Evolutionary conservation across 2,888 invertebrate species (phyloP).

Genomic region (Saturnia japonica): DNA sequence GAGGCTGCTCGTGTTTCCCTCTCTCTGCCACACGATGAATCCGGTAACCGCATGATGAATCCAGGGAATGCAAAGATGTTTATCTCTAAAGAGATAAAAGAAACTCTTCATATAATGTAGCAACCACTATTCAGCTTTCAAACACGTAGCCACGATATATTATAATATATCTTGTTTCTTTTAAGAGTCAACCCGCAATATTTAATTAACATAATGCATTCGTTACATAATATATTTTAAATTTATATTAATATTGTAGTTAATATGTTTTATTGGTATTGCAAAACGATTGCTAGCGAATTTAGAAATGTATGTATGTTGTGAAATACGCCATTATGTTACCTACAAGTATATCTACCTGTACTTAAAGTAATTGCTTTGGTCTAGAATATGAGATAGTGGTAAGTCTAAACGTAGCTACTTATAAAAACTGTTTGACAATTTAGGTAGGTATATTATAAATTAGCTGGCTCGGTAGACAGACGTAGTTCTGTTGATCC

Average conservation of each 20-base stretch:
- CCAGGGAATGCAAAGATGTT: too few species aligned
- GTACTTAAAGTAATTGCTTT: not conserved
- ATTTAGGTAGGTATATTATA: too few species aligned
- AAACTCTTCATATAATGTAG: not conserved
- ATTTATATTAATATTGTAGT: not conserved
- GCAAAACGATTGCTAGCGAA: not conserved
- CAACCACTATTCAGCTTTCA: not conserved
- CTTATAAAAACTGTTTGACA: not conserved
- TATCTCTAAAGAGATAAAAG: not conserved
- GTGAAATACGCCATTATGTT: not conserved
- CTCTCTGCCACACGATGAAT: too few species aligned
- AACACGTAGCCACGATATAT: not conserved
- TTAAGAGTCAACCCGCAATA: not conserved
- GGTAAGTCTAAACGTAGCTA: not conserved
- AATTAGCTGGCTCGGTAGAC: too few species aligned
- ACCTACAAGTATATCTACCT: not conserved
- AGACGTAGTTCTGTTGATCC: too few species aligned
- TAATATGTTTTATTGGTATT: not conserved
- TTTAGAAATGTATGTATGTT: not conserved
- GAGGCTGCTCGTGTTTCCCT: too few species aligned
- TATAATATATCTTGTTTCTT: not conserved
- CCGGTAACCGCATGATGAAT: too few species aligned
- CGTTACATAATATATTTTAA: not conserved
- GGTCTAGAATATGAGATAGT: not conserved
- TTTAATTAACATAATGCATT: constrained; percentile 8